Evolutionary conservation across 92 coral and sea anemone genomes (phyloP), one percentile per base, ranked within the genome.

Genomic region (Anthopleura xanthogrammica): DNA sequence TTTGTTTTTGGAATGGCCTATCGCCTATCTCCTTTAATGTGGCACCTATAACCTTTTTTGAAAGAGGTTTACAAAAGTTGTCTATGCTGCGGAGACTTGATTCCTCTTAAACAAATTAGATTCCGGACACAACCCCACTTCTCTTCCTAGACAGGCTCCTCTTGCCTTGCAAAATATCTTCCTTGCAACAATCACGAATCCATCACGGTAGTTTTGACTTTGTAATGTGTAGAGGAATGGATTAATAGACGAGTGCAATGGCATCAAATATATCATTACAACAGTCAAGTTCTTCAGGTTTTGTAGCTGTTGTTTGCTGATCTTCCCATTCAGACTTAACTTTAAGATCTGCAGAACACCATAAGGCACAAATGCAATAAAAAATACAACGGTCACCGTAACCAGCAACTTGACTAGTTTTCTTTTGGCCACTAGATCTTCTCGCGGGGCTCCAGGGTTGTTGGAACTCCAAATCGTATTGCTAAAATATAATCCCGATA

Each of bases 331-430:
- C 11, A 58, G 60, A 9, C 72, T 83, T 16, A 88, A 83, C 60
- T 83, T 80, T 19, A 88, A 42, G 52, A 88, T 79, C 20, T 77
- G 56, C 22, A 77, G 76, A 4, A 88, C 88, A n/a, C 90, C 90
- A 76, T 77, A 66, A 5, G 90, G 90, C 4, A 88, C 88, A 71
- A 83, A 88, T 2, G 90, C 87, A 7, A 88, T 24, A 79, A 88
- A 88, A 68, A 83, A 88, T n/a, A 83, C 78, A 16, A 65, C 77
- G 16, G 90, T 88, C 40, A 88, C 41, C 17, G 77, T 60, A 40
- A 88, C 56, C 48, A 88, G 78, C 20, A 78, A 60, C 17, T 79
- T 84, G 16, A 88, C 80, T 52, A 88, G 60, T 74, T 82, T 83
- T 73, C 80, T 83, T 70, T 83, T 88, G 42, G 86, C 90, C 24